A percentile compares a stretch with the other conserved stretches of the same genome.
These are phyloP conservation scores for Nylanderia fulva DNA, from an alignment of 1,140 invertebrate species.

Conservation along the genomic window DNA sequence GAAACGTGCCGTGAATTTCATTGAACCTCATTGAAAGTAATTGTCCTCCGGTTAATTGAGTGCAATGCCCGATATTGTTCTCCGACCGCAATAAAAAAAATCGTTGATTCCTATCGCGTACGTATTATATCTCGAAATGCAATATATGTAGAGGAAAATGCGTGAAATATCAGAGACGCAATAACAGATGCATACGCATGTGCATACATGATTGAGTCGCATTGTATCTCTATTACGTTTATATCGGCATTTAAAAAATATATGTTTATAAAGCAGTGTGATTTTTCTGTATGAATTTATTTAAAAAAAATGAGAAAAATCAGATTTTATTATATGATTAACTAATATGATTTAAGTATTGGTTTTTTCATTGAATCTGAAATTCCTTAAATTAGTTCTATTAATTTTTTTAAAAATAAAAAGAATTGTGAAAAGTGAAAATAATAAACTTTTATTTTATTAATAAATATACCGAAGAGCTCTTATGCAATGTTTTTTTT, in stretches of 20 bases:
- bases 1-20: constrained; percentile 4
- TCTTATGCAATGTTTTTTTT: background rate
- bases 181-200: background rate
- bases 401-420: constrained; percentile 10
- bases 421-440: background rate
- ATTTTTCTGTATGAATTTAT: constrained; percentile 23
- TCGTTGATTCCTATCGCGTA: constrained; percentile 8
- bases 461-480: background rate
- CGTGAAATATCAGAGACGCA: background rate
- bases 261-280: background rate
- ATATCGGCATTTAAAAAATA: background rate
- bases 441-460: background rate
- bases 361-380: background rate
- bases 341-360: background rate
- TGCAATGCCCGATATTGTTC: constrained; percentile 46
- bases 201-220: background rate
- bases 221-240: constrained; percentile 30
- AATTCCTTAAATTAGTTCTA: background rate
- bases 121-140: constrained; percentile 18
- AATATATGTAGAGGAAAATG: constrained; percentile 6
- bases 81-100: constrained; percentile 36
- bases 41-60: constrained; percentile 43
- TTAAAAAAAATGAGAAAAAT: background rate
- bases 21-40: constrained; percentile 52
- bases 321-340: background rate